These are phyloP conservation scores for Muscidifurax raptorellus DNA, from an alignment of 1,140 invertebrate genomes.

Conservation along the genomic window DNA sequence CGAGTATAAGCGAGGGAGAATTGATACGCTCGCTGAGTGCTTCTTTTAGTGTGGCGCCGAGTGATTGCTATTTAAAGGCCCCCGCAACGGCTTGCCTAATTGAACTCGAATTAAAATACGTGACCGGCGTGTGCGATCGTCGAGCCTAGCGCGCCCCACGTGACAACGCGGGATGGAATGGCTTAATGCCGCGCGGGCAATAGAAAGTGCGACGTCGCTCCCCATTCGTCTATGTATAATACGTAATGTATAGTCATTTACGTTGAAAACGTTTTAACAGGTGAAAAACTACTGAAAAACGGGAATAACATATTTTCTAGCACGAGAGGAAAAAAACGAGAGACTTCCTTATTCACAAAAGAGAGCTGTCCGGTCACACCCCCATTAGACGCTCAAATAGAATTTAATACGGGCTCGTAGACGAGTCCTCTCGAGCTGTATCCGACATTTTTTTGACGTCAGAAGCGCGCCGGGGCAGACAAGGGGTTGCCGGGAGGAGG, in stretches of 20 bases:
- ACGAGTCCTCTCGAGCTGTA: not conserved
- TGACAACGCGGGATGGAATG: not conserved
- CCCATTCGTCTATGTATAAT: not conserved
- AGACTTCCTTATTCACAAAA: no score
- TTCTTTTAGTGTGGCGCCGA: not conserved
- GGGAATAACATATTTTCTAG: no score
- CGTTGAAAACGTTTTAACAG: no score
- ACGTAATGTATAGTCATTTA: no score
- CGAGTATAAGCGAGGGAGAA: not conserved
- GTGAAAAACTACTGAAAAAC: no score
- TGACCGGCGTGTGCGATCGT: conserved; percentile 33
- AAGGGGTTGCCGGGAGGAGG: not conserved
- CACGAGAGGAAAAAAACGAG: no score
- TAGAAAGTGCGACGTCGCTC: no score
- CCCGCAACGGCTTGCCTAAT: conserved; percentile 26
- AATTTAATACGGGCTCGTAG: conserved; percentile 14
- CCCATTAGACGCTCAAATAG: conserved; percentile 2
- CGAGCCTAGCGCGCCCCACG: no score
- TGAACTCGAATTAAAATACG: conserved; percentile 53
- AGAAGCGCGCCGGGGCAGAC: not conserved
- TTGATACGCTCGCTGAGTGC: conserved; percentile 3
- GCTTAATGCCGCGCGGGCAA: conserved; percentile 11
- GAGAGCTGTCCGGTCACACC: no score
- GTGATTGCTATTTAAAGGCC: conserved; percentile 33
- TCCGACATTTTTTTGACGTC: conserved; percentile 36